phyloP scores from a whole-genome alignment of 2,113 vertebrate species.

The Castor canadensis region DNA sequence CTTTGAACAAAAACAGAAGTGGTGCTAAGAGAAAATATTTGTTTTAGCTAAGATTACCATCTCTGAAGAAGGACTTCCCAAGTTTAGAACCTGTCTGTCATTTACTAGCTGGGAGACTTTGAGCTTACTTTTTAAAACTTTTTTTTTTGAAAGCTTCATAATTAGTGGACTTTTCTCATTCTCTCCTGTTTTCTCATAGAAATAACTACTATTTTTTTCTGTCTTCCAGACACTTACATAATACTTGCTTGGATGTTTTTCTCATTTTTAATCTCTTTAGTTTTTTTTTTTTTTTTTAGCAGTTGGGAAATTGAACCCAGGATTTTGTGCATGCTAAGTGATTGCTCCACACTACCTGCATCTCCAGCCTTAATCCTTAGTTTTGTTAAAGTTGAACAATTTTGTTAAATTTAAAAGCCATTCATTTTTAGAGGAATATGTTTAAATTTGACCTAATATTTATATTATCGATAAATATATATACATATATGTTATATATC shows the following conservation, averaged over 20 bases:
- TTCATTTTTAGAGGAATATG: neutral
- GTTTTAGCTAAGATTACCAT: neutral
- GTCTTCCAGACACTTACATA: neutral
- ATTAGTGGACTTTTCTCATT: neutral
- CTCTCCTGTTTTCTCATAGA: neutral
- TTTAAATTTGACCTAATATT: neutral
- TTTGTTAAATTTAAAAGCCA: slow-evolving; percentile 2
- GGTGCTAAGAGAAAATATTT: neutral
- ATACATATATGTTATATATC: neutral
- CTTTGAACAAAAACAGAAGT: neutral
- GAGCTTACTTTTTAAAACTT: neutral
- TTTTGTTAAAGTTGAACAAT: neutral
- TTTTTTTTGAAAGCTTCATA: neutral
- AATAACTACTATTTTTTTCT: neutral
- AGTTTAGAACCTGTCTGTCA: neutral
- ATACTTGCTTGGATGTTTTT: neutral
- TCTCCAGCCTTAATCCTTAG: neutral
- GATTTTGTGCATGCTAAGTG: neutral
- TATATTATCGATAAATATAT: neutral
- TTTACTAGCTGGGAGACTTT: neutral
- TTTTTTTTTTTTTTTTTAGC: neutral
- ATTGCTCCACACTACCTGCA: neutral
- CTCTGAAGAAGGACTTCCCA: neutral
- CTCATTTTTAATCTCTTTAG: neutral
- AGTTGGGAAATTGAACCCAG: neutral